These are phyloP conservation scores for Ecliptopera silaceata DNA, from an alignment of 2,888 invertebrate species.

Conservation along the genomic window DNA sequence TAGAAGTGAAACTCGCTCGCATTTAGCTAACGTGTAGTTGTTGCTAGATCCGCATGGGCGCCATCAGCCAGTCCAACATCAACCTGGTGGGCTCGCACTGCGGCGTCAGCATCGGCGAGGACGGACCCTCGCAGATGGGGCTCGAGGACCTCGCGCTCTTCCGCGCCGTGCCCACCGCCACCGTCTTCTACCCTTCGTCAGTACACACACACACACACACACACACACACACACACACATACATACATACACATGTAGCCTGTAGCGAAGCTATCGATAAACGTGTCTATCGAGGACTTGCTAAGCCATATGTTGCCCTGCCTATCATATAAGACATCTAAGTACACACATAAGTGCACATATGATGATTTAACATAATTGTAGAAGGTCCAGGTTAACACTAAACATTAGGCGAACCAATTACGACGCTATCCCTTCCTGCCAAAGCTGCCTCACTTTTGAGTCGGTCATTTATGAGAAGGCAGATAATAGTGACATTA, in stretches of 20 bases:
- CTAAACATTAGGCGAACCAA: too few species aligned
- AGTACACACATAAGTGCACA: too few species aligned
- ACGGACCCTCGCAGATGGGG: conserved; percentile 99
- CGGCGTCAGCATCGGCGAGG: conserved; percentile 99
- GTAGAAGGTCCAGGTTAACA: too few species aligned
- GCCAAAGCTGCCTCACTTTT: conserved; percentile 80
- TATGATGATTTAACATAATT: too few species aligned
- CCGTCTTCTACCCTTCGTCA: conserved; percentile 88
- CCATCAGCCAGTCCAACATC: conserved; percentile 98
- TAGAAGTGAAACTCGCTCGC: too few species aligned
- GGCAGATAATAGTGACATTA: conserved; percentile 80
- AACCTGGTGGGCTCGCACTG: conserved; percentile 99
- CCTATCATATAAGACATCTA: too few species aligned
- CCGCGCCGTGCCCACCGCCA: conserved; percentile 91
- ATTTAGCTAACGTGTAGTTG: background rate
- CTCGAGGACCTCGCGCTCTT: conserved; percentile 99
- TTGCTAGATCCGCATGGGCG: conserved; percentile 96
- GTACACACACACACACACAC: conserved; percentile 31
- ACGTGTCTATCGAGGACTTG: too few species aligned
- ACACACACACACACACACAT: too few species aligned
- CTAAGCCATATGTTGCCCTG: too few species aligned
- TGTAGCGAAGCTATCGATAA: too few species aligned
- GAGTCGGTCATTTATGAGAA: conserved; percentile 80
- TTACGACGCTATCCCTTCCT: conserved; percentile 71
- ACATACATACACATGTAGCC: too few species aligned